These are phyloP conservation scores for Zele albiditarsus DNA, from an alignment of 2,888 invertebrate genomes.

Conservation along the genomic window DNA sequence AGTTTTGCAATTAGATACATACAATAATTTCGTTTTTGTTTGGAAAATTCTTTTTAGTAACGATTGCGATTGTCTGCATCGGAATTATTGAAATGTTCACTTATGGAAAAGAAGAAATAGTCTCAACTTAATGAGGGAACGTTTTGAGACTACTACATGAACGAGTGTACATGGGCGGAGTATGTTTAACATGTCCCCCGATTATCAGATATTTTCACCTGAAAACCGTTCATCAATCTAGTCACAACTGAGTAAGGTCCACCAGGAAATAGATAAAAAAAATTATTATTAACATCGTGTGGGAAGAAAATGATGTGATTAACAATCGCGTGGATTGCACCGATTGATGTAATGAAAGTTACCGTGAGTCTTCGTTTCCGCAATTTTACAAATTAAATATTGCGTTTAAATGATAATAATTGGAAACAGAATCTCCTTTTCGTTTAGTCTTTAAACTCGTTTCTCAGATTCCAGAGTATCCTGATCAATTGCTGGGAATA, in stretches of 20 bases:
- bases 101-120: no score
- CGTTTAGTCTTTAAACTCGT: background rate
- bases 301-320: background rate
- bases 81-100: no score
- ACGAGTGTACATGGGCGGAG: no score
- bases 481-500: background rate
- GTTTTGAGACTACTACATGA: no score
- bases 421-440: background rate
- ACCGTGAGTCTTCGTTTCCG: background rate
- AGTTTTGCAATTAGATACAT: background rate
- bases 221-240: conserved; percentile 30
- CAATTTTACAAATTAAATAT: background rate
- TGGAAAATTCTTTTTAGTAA: background rate
- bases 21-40: background rate
- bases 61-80: no score
- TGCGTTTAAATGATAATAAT: background rate
- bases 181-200: no score
- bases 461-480: conserved; percentile 6
- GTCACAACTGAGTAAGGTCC: conserved; percentile 47
- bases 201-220: no score
- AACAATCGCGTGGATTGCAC: background rate
- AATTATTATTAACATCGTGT: conserved; percentile 8
- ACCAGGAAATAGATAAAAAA: conserved; percentile 11
- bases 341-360: background rate
- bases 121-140: no score